Evolutionary conservation across 2,113 vertebrate species (phyloP).

Genomic region (Paedocypris sp.): DNA sequence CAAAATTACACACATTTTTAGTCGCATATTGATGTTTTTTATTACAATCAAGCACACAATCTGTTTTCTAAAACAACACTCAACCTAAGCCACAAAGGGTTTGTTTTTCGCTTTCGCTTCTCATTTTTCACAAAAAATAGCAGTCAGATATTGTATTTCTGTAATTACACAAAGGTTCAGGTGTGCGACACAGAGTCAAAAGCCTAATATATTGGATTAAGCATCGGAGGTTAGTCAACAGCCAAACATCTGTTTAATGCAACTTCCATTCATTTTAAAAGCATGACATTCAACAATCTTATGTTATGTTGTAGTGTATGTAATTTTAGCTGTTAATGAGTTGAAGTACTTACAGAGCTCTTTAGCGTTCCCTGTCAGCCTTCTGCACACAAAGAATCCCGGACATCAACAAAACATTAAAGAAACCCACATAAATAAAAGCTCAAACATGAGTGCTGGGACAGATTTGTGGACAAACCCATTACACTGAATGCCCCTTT

Average conservation of each 20-base stretch:
- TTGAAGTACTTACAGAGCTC: constrained; percentile 23
- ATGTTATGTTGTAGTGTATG: constrained; percentile 25
- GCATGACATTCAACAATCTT: constrained; percentile 1
- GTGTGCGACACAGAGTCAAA: neutral
- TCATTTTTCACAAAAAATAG: neutral
- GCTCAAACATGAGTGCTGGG: constrained; percentile 21
- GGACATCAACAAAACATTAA: constrained; percentile 28
- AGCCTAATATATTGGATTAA: neutral
- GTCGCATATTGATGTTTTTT: no score
- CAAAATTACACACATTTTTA: no score
- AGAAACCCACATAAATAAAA: constrained; percentile 33
- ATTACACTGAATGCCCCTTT: constrained; percentile 39
- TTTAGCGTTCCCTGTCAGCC: constrained; percentile 40
- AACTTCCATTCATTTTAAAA: neutral
- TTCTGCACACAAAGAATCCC: constrained; percentile 16
- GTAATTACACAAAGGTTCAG: constrained; percentile 53
- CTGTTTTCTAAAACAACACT: no score
- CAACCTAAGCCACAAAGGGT: no score
- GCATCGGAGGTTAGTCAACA: neutral
- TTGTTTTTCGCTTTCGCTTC: no score
- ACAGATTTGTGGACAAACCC: constrained; percentile 24
- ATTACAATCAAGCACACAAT: no score
- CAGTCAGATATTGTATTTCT: constrained; percentile 41
- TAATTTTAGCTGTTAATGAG: constrained; percentile 29
- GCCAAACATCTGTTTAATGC: neutral